A percentile compares a stretch with the other conserved stretches of the same genome.
phyloP scores from a whole-genome alignment of 30 jellyfish, hydroid and myxozoan genomes.

The Chrysaora quinquecirrha region DNA sequence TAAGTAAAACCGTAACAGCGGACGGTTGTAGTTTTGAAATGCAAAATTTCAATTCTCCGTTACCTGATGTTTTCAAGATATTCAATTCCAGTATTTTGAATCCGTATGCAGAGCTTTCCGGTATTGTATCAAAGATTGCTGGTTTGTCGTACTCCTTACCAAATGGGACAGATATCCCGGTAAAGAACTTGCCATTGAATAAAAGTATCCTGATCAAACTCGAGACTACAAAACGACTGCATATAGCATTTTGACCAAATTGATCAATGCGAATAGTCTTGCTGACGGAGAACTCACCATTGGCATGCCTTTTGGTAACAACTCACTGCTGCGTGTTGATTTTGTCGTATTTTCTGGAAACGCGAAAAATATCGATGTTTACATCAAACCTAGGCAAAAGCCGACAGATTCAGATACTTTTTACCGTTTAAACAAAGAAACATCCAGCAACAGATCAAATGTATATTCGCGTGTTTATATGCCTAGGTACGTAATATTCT shows the following conservation, averaged over 20 bases:
- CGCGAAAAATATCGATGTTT: background rate
- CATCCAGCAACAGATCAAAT: too few species aligned
- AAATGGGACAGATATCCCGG: slow-evolving; percentile 40
- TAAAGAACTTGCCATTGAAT: slow-evolving; percentile 33
- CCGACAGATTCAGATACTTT: background rate
- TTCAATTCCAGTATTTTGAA: slow-evolving; percentile 38
- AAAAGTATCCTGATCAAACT: slow-evolving; percentile 27
- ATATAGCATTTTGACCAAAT: background rate
- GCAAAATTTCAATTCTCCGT: background rate
- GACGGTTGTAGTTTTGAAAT: slow-evolving; percentile 45
- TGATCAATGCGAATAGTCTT: slow-evolving; percentile 12
- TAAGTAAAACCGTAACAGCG: slow-evolving; percentile 15
- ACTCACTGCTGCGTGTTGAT: slow-evolving; percentile 24
- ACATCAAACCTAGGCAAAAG: background rate
- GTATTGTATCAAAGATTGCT: slow-evolving; percentile 28
- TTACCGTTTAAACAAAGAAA: slow-evolving; percentile 9
- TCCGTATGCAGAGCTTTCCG: slow-evolving; percentile 13
- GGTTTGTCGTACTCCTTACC: slow-evolving; percentile 50
- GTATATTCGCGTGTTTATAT: too few species aligned
- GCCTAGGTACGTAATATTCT: too few species aligned
- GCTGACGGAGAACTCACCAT: slow-evolving; percentile 49
- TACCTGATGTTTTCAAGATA: slow-evolving; percentile 49
- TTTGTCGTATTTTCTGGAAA: background rate
- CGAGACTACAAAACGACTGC: slow-evolving; percentile 5
- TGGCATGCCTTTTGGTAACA: background rate